phyloP scores from a whole-genome alignment of 2,797 vertebrate genomes.

The Cuculus canorus region DNA sequence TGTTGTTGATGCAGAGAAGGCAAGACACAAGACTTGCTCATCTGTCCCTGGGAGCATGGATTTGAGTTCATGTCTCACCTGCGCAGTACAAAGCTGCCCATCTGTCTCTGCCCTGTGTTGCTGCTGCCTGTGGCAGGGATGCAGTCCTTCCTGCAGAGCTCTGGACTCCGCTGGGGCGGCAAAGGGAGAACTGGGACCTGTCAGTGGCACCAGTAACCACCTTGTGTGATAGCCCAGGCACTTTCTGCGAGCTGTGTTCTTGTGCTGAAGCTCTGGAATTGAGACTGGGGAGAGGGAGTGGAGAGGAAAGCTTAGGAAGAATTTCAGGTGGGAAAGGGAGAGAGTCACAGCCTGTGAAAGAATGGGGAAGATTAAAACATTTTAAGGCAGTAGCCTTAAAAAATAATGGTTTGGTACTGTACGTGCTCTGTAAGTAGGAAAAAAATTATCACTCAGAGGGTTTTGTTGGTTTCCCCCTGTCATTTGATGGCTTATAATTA shows the following conservation, averaged over 20 bases:
- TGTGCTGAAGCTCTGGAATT: not conserved
- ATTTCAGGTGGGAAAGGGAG: not conserved
- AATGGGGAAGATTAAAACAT: not conserved
- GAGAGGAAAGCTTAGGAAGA: not conserved
- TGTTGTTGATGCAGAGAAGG: not conserved
- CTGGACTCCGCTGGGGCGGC: not conserved
- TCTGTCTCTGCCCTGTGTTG: not conserved
- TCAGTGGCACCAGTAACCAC: too few relatives aligned
- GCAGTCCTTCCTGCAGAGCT: not conserved
- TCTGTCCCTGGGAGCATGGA: not conserved
- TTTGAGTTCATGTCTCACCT: not conserved
- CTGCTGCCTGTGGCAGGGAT: not conserved
- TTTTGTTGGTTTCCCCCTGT: not conserved
- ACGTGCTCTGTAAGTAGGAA: not conserved
- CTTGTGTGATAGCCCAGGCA: not conserved
- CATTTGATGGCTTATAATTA: not conserved
- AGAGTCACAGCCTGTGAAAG: not conserved
- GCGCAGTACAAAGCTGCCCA: not conserved
- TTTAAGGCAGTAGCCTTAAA: not conserved
- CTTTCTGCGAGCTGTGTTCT: not conserved
- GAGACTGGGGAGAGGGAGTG: not conserved
- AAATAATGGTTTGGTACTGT: not conserved
- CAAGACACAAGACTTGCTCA: accelerated
- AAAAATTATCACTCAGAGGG: not conserved
- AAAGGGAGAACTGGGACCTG: accelerated